Conservation (phyloP, 2,797 vertebrate genomes). For the Sarcoramphus papa region DNA sequence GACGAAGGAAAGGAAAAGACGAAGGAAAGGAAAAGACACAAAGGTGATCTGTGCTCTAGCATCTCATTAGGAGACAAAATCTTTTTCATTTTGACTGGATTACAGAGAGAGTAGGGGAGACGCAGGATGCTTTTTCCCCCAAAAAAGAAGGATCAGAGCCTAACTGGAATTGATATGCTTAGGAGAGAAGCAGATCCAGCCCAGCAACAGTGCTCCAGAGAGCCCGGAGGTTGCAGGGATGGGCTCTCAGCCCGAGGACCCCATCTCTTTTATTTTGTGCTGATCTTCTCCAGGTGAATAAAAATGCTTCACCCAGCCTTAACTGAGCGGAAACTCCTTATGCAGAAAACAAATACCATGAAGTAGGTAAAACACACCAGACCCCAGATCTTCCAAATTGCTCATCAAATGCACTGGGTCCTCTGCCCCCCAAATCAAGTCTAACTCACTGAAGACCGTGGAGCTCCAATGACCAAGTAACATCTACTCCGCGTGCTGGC, state of each 20-base stretch:
- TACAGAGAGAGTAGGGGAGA: not conserved
- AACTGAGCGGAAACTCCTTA: not conserved
- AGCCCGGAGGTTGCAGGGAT: not conserved
- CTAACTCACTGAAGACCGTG: not conserved
- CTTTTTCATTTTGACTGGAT: not conserved
- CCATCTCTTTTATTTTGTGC: not conserved
- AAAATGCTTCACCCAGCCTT: not conserved
- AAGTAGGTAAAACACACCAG: not conserved
- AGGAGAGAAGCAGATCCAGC: not conserved
- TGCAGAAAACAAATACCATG: not conserved
- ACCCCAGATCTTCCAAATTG: not conserved
- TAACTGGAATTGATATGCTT: not conserved
- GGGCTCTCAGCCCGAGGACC: not conserved
- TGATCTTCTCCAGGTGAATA: not conserved
- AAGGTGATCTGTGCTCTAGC: not conserved
- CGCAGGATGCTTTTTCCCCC: not conserved
- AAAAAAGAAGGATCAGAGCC: not conserved
- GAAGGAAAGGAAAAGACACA: conserved; percentile 11
- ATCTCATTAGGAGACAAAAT: not conserved
- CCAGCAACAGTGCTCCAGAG: not conserved
- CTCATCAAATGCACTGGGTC: not conserved
- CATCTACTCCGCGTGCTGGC: not conserved
- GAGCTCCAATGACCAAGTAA: not conserved
- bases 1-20: conserved; percentile 6
- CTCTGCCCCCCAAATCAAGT: not conserved